phyloP scores from a whole-genome alignment of 2,113 vertebrate genomes.

The Synchiropus splendidus region DNA sequence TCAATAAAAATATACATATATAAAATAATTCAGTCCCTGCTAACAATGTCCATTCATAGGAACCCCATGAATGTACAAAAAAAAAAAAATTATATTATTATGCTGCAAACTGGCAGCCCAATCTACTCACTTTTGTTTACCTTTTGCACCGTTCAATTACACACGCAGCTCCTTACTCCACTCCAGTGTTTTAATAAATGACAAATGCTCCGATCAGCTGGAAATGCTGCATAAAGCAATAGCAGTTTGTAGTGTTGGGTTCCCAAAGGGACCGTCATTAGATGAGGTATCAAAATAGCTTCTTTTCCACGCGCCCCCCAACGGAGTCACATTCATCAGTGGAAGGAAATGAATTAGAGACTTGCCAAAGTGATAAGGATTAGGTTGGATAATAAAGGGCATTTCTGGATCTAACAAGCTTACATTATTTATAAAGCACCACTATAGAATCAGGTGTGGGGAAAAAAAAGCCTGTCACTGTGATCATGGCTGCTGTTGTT shows the following conservation, averaged over 20 bases:
- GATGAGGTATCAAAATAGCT: constrained; percentile 49
- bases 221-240: constrained; percentile 32
- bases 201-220: constrained; percentile 29
- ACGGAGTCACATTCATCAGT: constrained; percentile 52
- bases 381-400: constrained; percentile 45
- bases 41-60: too few species aligned
- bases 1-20: too few species aligned
- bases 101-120: too few species aligned
- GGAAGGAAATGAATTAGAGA: constrained; percentile 51
- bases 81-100: too few species aligned
- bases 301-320: constrained; percentile 25
- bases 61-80: too few species aligned
- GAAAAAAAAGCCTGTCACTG: constrained; percentile 9
- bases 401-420: constrained; percentile 35
- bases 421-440: constrained; percentile 36
- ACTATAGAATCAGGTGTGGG: constrained; percentile 25
- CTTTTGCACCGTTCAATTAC: too few species aligned
- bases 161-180: too few species aligned
- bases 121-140: too few species aligned
- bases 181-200: constrained; percentile 8
- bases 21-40: too few species aligned
- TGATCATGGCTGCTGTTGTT: constrained; percentile 7
- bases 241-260: constrained; percentile 29
- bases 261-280: constrained; percentile 38
- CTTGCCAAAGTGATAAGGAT: constrained; percentile 50